Conservation (phyloP, 2,113 vertebrate species). For the Corynorhinus townsendii region DNA sequence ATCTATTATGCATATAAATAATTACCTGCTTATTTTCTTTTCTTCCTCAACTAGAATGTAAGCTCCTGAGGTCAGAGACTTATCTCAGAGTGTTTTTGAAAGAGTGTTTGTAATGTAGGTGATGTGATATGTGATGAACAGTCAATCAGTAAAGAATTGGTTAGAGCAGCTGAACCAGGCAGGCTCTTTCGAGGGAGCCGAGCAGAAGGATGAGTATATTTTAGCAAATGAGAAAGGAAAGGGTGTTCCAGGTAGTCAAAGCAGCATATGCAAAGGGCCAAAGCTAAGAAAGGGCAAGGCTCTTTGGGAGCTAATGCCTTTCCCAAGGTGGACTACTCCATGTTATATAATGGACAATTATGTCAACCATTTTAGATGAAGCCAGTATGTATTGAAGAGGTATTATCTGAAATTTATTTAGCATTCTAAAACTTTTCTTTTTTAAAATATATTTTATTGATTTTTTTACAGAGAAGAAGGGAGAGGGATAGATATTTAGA, state of each 20-base stretch:
- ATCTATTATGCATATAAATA: neutral
- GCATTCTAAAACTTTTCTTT: neutral
- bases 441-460: too few relatives aligned
- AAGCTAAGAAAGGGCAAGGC: neutral
- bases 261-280: neutral
- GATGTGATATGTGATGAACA: neutral
- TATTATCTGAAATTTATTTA: neutral
- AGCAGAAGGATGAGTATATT: neutral
- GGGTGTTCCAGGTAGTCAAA: neutral
- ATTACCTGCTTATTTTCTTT: neutral
- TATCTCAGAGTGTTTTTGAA: neutral
- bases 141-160: neutral
- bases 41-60: neutral
- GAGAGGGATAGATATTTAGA: too few relatives aligned
- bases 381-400: neutral
- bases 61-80: neutral
- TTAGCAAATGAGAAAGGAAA: neutral
- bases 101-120: neutral
- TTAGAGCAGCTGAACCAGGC: neutral
- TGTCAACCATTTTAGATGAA: neutral
- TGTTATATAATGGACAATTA: neutral
- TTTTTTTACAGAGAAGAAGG: too few relatives aligned
- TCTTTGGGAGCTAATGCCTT: neutral
- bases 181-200: neutral
- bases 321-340: neutral